Evolutionary conservation across 2,888 invertebrate species (phyloP).

Genomic region (Pristionchus japonicus): DNA sequence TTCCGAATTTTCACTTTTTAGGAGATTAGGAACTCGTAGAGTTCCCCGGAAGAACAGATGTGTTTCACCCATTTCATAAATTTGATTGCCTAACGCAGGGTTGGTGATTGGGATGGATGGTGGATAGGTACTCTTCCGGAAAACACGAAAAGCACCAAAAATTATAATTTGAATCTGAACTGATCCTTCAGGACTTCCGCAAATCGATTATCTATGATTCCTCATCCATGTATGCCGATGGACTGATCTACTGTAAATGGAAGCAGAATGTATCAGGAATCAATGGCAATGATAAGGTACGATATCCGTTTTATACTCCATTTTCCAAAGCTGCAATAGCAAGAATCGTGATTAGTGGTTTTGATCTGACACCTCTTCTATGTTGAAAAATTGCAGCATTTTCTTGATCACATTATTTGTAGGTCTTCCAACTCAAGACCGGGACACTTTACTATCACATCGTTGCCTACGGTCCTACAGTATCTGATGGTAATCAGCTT

Average conservation of each 20-base stretch:
- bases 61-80: no score
- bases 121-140: neutral
- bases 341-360: no score
- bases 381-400: no score
- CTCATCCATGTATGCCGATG: neutral
- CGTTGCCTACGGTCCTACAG: constrained; percentile 51
- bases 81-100: no score
- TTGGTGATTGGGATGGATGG: no score
- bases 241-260: constrained; percentile 34
- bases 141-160: neutral
- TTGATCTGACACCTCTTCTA: no score
- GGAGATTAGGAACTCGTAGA: no score
- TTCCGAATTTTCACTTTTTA: no score
- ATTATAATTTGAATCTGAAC: no score
- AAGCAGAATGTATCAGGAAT: neutral
- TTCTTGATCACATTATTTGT: neutral
- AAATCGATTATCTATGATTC: neutral
- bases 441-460: constrained; percentile 51
- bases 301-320: no score
- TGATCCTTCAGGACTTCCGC: neutral
- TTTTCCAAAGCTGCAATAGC: no score
- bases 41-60: no score
- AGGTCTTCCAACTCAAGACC: constrained; percentile 54
- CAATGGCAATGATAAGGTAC: neutral
- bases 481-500: neutral